Evolutionary conservation across 2,888 invertebrate genomes (phyloP), one percentile per base, ranked within the genome.

Genomic region (Gari tellinella): DNA sequence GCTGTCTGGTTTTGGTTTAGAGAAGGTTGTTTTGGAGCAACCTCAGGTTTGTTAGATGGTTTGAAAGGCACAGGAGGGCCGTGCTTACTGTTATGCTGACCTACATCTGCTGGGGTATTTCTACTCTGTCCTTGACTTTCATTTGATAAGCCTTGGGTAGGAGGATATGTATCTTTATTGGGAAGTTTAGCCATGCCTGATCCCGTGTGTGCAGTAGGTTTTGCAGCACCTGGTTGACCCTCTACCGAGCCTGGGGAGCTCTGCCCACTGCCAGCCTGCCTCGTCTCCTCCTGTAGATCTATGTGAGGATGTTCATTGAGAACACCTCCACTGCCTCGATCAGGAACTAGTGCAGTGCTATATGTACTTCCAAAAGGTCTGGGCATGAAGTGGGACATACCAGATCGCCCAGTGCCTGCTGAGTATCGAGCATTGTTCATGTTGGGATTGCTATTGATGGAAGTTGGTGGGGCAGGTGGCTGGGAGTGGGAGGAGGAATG

Each of bases 221-320:
- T 72, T 0, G 58, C 23, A 49, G 58, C 61, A 19, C 79, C 81
- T 26, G 74, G 75, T 21, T 78, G 80, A 55, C 84, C 80, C 49
- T 89, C 89, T 72, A 88, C 88, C 10, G 88, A 88, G 0, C 89
- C 88, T 17, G 90, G 89, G 5, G 90, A 89, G 66, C 89, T 90
- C 72, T 90, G 89, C 2, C 89, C 89, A 82, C 89, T 90, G n/a
- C 89, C 90, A 37, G 86, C 87, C 76, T 87, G 87, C 17, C 89
- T 53, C 15, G 86, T 79, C 49, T 89, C 89, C 57, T 88, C 87
- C n/a, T 77, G 81, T 55, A 86, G 74, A 63, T 82, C 87, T 51
- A 86, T 82, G 15, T 74, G 74, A 40, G 83, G 84, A 31, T 82
- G 80, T 25, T 77, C 80, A 68, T 67, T 63, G 25, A 64, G 63